Percentiles rank a stretch among this genome's conserved stretches.
phyloP scores from a whole-genome alignment of 2,113 vertebrate species.

The Xenopus laevis region DNA sequence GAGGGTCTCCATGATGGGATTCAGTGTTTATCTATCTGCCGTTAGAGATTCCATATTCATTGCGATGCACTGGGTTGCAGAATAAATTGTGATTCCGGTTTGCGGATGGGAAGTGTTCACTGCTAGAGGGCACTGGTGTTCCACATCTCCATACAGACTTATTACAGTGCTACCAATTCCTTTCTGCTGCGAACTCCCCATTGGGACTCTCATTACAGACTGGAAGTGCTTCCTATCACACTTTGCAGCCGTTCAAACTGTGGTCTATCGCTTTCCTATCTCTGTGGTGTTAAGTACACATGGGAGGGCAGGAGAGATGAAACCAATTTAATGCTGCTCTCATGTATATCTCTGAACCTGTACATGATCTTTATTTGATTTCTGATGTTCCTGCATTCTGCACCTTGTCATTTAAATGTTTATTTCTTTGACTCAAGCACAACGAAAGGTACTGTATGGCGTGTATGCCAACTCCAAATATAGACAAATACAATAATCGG shows the following conservation, averaged over 20 bases:
- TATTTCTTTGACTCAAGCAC: not conserved
- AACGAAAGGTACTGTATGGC: not conserved
- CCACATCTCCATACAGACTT: not conserved
- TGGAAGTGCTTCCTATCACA: slow-evolving; percentile 12
- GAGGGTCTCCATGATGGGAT: too few relatives aligned
- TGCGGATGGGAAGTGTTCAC: not conserved
- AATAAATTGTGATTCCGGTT: too few relatives aligned
- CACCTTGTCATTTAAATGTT: not conserved
- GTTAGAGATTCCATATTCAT: too few relatives aligned
- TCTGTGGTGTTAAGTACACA: slow-evolving; percentile 18
- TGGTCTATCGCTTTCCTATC: not conserved
- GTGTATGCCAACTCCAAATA: too few relatives aligned
- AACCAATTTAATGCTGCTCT: slow-evolving; percentile 1
- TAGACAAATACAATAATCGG: too few relatives aligned
- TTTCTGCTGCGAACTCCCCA: not conserved
- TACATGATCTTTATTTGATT: not conserved
- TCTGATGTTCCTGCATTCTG: not conserved
- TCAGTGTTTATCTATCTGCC: too few relatives aligned
- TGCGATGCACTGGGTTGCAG: too few relatives aligned
- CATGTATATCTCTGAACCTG: slow-evolving; percentile 2
- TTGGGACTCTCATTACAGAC: slow-evolving; percentile 12
- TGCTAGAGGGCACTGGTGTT: slow-evolving; percentile 7
- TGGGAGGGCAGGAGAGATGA: slow-evolving; percentile 7
- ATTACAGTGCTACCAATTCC: not conserved
- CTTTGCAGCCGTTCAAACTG: slow-evolving; percentile 11